These are phyloP conservation scores for Serranus cabrilla DNA, from an alignment of 2,797 vertebrate genomes.

Conservation along the genomic window DNA sequence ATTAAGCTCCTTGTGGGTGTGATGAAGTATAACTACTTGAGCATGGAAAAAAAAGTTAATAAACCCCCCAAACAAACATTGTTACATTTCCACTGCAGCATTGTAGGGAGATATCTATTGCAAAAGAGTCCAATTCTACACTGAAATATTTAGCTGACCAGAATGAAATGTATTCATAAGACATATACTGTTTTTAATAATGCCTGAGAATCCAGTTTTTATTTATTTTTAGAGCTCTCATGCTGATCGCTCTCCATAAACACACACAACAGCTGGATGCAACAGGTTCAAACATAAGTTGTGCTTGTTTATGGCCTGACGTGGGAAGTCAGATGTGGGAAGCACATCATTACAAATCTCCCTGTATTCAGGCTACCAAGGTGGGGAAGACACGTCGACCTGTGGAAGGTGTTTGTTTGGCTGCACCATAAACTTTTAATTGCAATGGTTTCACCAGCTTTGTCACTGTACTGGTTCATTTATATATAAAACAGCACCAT, in stretches of 20 bases:
- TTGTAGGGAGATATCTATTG: background rate
- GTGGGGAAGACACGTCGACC: background rate
- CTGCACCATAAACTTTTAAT: conserved; percentile 21
- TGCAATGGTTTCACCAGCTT: background rate
- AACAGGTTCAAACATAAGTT: conserved; percentile 32
- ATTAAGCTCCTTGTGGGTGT: conserved; percentile 24
- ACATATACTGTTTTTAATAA: background rate
- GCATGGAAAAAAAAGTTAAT: background rate
- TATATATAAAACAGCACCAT: too few relatives aligned
- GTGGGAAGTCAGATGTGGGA: conserved; percentile 7
- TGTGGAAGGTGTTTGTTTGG: conserved; percentile 2
- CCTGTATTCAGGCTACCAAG: background rate
- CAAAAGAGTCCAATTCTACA: background rate
- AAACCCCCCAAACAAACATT: background rate
- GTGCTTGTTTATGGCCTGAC: conserved; percentile 26
- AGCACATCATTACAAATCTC: conserved; percentile 28
- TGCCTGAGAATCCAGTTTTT: conserved; percentile 13
- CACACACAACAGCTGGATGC: conserved; percentile 40
- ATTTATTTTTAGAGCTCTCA: conserved; percentile 11
- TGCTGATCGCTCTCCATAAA: conserved; percentile 3
- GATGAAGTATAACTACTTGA: conserved; percentile 2
- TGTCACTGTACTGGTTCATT: background rate
- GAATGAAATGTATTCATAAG: background rate
- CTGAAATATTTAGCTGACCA: conserved; percentile 1
- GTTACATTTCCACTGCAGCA: background rate